Conservation (phyloP, 1,140 invertebrate species). For the Coptotermes formosanus region DNA sequence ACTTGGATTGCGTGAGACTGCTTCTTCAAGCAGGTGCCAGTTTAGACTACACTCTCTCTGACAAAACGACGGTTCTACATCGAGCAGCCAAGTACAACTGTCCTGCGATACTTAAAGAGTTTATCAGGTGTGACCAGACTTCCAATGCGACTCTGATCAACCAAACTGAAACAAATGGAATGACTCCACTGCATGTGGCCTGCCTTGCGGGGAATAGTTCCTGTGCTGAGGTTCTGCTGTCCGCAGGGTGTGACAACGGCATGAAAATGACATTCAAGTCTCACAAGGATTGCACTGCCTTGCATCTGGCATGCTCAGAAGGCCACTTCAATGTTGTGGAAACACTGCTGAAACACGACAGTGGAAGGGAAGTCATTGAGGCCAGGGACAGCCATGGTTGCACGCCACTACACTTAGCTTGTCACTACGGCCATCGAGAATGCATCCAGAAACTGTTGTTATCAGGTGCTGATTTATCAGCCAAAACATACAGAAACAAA, state of each 20-base stretch:
- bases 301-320: slow-evolving; percentile 59
- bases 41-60: slow-evolving; percentile 46
- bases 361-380: slow-evolving; percentile 42
- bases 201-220: slow-evolving; percentile 62
- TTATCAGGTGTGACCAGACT: slow-evolving; percentile 40
- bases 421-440: slow-evolving; percentile 55
- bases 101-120: slow-evolving; percentile 45
- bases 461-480: slow-evolving; percentile 59
- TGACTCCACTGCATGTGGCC: slow-evolving; percentile 67
- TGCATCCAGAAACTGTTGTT: slow-evolving; percentile 56
- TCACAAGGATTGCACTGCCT: slow-evolving; percentile 49
- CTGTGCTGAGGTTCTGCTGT: slow-evolving; percentile 61
- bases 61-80: slow-evolving; percentile 49
- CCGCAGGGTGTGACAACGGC: slow-evolving; percentile 53
- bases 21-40: slow-evolving; percentile 50
- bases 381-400: slow-evolving; percentile 52
- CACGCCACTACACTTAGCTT: slow-evolving; percentile 62
- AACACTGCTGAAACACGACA: slow-evolving; percentile 52
- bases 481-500: slow-evolving; percentile 39
- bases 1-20: slow-evolving; percentile 48
- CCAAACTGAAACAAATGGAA: slow-evolving; percentile 44
- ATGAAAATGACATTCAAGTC: neutral
- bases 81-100: slow-evolving; percentile 48
- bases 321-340: slow-evolving; percentile 52
- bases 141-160: slow-evolving; percentile 34